Percentiles rank a stretch among this genome's conserved stretches.
These are phyloP conservation scores for Carduelis carduelis DNA, from an alignment of 2,797 vertebrate genomes.

Conservation along the genomic window DNA sequence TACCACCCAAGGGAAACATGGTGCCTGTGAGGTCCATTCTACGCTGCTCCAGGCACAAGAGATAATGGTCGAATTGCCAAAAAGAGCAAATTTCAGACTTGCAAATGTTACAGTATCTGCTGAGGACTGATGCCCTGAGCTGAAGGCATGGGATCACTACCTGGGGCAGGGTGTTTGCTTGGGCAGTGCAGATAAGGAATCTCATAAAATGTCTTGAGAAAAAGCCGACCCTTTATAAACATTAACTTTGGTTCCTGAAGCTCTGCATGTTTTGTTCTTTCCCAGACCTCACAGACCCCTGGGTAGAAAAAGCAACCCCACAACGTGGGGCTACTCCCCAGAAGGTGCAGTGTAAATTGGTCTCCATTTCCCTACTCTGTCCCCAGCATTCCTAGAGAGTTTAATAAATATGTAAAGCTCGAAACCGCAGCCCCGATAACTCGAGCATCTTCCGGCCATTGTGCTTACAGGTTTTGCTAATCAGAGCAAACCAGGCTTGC, in stretches of 20 bases:
- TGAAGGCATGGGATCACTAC: not conserved
- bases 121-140: not conserved
- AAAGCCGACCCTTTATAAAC: not conserved
- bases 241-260: not conserved
- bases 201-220: not conserved
- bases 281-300: not conserved
- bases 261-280: not conserved
- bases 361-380: not conserved
- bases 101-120: not conserved
- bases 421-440: conserved; percentile 28
- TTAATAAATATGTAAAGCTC: conserved; percentile 72
- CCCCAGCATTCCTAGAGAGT: conserved; percentile 61
- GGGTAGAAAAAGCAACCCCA: not conserved
- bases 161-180: not conserved
- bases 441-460: conserved; percentile 74
- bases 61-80: not conserved
- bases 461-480: conserved; percentile 73
- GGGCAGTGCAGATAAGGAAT: not conserved
- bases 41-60: not conserved
- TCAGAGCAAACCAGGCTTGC: conserved; percentile 66
- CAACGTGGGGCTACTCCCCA: not conserved
- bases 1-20: not conserved
- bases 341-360: not conserved
- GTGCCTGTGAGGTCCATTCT: not conserved
- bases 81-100: not conserved